Conservation (phyloP, 2,888 invertebrate genomes). For the Aleiodes alternator region DNA sequence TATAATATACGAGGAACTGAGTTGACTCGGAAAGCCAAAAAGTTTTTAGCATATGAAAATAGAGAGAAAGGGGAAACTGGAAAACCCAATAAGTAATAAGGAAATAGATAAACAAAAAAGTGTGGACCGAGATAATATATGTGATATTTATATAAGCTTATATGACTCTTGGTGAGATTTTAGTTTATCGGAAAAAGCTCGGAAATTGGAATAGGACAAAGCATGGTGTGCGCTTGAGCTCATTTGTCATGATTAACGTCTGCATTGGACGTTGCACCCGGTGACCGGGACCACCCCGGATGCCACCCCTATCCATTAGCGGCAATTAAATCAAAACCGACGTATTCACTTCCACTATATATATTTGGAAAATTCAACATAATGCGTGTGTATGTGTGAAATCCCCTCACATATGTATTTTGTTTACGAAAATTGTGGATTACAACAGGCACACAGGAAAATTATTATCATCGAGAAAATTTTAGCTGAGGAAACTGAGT, state of each 20-base stretch:
- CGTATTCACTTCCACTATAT: slow-evolving; percentile 36
- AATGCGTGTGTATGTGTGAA: not conserved
- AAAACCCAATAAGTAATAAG: not conserved
- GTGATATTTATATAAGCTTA: slow-evolving; percentile 22
- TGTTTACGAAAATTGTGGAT: slow-evolving; percentile 30
- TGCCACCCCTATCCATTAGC: slow-evolving; percentile 69
- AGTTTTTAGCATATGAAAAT: slow-evolving; percentile 11
- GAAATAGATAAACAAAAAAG: slow-evolving; percentile 1
- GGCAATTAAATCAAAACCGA: slow-evolving; percentile 68
- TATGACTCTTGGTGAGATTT: slow-evolving; percentile 26
- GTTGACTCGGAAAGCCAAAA: not conserved
- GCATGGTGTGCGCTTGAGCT: slow-evolving; percentile 43
- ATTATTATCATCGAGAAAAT: slow-evolving; percentile 20
- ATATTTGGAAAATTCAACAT: slow-evolving; percentile 29
- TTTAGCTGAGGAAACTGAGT: not conserved
- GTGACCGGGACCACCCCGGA: slow-evolving; percentile 64
- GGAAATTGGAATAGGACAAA: slow-evolving; percentile 21
- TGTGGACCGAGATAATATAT: not conserved
- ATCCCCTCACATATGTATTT: slow-evolving; percentile 17
- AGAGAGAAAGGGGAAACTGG: not conserved
- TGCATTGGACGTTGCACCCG: slow-evolving; percentile 26
- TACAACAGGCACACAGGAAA: slow-evolving; percentile 4
- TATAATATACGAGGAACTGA: slow-evolving; percentile 10
- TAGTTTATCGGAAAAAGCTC: slow-evolving; percentile 23
- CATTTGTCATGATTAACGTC: slow-evolving; percentile 59